Evolutionary conservation across 1,140 invertebrate genomes (phyloP).

Genomic region (Diabrotica undecimpunctata): DNA sequence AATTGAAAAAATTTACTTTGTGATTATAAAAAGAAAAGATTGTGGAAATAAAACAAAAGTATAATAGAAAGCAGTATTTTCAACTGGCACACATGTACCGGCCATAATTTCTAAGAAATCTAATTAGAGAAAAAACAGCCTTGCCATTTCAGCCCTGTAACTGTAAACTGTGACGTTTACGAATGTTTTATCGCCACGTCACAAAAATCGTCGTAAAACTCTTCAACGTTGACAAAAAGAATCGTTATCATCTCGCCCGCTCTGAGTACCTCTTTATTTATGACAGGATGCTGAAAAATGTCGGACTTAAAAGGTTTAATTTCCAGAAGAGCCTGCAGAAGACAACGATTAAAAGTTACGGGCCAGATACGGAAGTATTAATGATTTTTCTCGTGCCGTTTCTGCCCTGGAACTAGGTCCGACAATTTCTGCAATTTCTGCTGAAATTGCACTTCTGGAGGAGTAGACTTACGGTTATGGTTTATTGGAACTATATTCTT

Average conservation of each 20-base stretch:
- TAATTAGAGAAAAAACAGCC: neutral
- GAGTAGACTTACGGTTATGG: too few relatives aligned
- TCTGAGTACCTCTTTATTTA: constrained; percentile 23
- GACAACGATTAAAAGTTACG: constrained; percentile 29
- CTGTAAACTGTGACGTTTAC: neutral
- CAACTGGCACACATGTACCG: too few relatives aligned
- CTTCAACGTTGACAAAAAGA: constrained; percentile 2
- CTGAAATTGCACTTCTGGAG: too few relatives aligned
- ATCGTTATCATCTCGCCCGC: constrained; percentile 12
- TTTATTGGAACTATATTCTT: too few relatives aligned
- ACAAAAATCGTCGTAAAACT: neutral
- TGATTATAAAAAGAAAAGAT: too few relatives aligned
- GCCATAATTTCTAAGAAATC: neutral
- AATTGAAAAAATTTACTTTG: too few relatives aligned
- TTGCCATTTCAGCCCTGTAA: neutral
- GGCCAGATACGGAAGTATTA: constrained; percentile 6
- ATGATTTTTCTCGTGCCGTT: neutral
- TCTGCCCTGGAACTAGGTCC: neutral
- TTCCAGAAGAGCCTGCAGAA: constrained; percentile 23
- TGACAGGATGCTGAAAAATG: constrained; percentile 26
- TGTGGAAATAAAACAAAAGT: too few relatives aligned
- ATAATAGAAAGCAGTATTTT: too few relatives aligned
- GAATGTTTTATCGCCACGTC: neutral
- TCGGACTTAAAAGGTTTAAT: constrained; percentile 27
- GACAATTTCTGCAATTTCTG: neutral